Evolutionary conservation across 2,797 vertebrate species (phyloP), one percentile per base, ranked within the genome.

Genomic region (Clarias fuscus): DNA sequence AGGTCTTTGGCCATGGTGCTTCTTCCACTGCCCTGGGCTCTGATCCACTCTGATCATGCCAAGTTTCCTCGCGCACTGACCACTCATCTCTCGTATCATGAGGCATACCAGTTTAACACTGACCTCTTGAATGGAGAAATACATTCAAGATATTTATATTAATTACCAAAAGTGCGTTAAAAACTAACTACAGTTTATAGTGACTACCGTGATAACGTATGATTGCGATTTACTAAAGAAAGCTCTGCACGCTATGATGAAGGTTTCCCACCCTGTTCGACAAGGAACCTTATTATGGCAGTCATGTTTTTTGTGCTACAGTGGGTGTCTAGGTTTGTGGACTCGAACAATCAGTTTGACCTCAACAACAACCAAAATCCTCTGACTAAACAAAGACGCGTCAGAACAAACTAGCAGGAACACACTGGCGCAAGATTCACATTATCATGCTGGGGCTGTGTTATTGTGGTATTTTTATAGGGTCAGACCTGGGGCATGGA

Each of bases 1-100:
- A 89, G 89, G 89, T 90, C 89, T 90, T 90, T 92, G 91, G 89
- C 87, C 76, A 73, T 56, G 84, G 85, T 40, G 43, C 70, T 65
- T 68, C 73, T 13, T 56, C 75, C 62, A 20, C 78, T 84, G 86
- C 87, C 80, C 84, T 67, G 76, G 75, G 87, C 73, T 37, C 83
- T 80, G 70, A 86, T 83, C 84, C 78, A 48, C 80, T 82, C 83
- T 72, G 20, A 48, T 67, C 61, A 84, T 87, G 91, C 91, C 90
- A 90, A 88, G 84, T 86, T 87, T 90, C 85, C 88, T 89, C 75
- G 87, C 61, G 87, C 80, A 79, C 86, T 90, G 84, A 85, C 85
- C 82, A 71, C 84, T 76, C 59, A 59, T 79, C 73, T 89, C 75
- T 83, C 86, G 71, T 80, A 81, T 84, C 73, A 71, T 62, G 64